Evolutionary conservation across 2,888 invertebrate genomes (phyloP), one percentile per base, ranked within the genome.

Genomic region (Acronicta alni): DNA sequence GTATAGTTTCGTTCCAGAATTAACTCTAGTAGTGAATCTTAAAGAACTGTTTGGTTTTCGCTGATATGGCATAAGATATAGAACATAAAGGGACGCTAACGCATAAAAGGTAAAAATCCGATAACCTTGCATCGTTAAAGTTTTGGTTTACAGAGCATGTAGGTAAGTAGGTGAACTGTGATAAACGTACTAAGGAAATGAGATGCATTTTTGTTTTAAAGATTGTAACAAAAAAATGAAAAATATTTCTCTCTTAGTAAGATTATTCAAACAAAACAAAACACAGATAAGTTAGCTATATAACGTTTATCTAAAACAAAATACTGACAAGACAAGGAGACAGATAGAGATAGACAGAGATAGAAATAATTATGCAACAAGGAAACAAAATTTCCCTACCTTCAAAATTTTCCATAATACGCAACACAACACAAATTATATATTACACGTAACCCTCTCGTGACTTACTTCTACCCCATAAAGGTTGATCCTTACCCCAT

Each of bases 401-500:
- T 10, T 26, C 1, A 10, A 26, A 1, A 12, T 30, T 12, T 30
- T 30, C 30, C 30, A 3, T 30, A 30, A 30, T 30, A 10, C 26
- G 1, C 32, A 35, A 35, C 14, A n/a, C 35, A n/a, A n/a, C n/a
- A n/a, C 2, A 35, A 1, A n/a, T 35, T n/a, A n/a, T 7, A 30
- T 12, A 17, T 10, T 37, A n/a, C 15, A n/a, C 8, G 15, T n/a
- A 20, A 14, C 41, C 23, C 37, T 16, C 35, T 16, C 8, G 10
- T 14, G 30, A 14, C 35, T 52, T 23, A 35, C 7, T 51, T 39
- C 30, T 44, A 38, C 26, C 46, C 47, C 35, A 38, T 35, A 65
- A 57, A 64, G 67, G 57, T 64, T 56, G 49, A 57, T 52, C 45
- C 41, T 45, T 6, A 62, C 52, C 43, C 49, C 54, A 63, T 67